Evolutionary conservation across 2,113 vertebrate species (phyloP).

Genomic region (Casuarius casuarius): DNA sequence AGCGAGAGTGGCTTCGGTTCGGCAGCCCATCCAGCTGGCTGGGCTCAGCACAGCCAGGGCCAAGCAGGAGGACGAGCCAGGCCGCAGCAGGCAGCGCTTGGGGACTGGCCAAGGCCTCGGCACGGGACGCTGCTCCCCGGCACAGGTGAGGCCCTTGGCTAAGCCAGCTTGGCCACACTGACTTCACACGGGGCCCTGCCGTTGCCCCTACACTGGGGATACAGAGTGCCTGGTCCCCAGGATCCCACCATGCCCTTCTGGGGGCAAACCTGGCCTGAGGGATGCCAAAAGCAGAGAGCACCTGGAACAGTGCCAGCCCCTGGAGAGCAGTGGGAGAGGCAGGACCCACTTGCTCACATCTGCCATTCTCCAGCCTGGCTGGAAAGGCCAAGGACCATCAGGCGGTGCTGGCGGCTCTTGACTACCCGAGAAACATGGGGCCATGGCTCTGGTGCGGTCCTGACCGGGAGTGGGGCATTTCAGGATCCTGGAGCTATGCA

Average conservation of each 20-base stretch:
- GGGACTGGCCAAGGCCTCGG: no score
- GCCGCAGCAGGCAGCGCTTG: background rate
- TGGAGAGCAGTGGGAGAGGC: background rate
- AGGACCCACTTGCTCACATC: background rate
- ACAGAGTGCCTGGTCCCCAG: accelerated
- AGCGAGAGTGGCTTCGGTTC: background rate
- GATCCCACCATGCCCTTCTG: accelerated
- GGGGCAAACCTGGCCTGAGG: accelerated
- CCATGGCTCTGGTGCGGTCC: accelerated
- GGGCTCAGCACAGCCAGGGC: accelerated
- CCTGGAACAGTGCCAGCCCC: accelerated
- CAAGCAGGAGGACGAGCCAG: background rate
- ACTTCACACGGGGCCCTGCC: accelerated
- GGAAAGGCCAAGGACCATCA: background rate
- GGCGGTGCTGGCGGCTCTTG: accelerated
- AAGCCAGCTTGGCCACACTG: background rate
- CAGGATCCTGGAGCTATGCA: background rate
- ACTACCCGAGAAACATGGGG: background rate
- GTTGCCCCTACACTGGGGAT: accelerated
- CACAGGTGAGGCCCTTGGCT: background rate
- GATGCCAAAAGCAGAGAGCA: background rate
- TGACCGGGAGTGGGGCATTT: background rate
- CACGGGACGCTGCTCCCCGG: no score
- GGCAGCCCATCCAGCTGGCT: background rate
- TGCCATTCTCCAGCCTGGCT: background rate